Evolutionary conservation across 2,113 vertebrate genomes (phyloP).

Genomic region (Macquaria australasica): DNA sequence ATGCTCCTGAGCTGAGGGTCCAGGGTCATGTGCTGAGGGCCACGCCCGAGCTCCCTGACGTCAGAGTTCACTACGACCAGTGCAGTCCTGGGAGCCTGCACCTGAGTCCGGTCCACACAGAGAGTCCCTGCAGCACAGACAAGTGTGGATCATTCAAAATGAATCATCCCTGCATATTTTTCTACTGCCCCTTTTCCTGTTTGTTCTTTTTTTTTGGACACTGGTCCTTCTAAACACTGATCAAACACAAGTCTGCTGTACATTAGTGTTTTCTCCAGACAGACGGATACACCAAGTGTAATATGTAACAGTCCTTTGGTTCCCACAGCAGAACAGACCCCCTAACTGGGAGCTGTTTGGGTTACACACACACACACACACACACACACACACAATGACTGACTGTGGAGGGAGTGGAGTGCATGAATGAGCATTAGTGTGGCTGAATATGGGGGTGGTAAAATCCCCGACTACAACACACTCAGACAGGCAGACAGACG

Average conservation of each 20-base stretch:
- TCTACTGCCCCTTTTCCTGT: neutral
- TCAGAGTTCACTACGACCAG: slow-evolving; percentile 88
- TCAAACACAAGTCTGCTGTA: neutral
- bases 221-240: neutral
- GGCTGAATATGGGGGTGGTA: slow-evolving; percentile 68
- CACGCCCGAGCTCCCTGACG: slow-evolving; percentile 80
- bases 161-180: neutral
- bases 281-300: neutral
- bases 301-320: slow-evolving; percentile 1
- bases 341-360: slow-evolving; percentile 40
- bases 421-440: slow-evolving; percentile 73
- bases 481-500: slow-evolving; percentile 44
- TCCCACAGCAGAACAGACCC: slow-evolving; percentile 42
- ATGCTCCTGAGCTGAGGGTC: slow-evolving; percentile 90
- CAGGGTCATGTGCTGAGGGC: slow-evolving; percentile 84
- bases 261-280: neutral
- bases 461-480: slow-evolving; percentile 67
- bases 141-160: neutral
- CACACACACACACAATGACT: neutral
- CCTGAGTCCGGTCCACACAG: slow-evolving; percentile 75
- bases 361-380: neutral
- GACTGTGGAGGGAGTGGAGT: slow-evolving; percentile 50
- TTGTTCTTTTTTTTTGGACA: neutral
- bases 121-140: slow-evolving; percentile 80
- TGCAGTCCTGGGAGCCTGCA: slow-evolving; percentile 72